Conservation (phyloP, 2,888 invertebrate genomes). For the Drosophila nr. perissopoda region DNA sequence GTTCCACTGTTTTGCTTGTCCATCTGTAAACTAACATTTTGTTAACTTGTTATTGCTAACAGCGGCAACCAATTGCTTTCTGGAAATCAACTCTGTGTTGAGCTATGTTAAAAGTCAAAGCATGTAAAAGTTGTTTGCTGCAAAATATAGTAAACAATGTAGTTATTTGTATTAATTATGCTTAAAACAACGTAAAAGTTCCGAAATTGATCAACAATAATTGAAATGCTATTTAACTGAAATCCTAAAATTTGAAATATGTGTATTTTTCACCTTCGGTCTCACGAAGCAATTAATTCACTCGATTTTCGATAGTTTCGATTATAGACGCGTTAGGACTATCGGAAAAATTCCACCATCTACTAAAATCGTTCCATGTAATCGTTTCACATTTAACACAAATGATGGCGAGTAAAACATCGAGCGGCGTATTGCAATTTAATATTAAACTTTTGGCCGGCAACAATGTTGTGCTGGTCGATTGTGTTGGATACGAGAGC, state of each 20-base stretch:
- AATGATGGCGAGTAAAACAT: conserved; percentile 33
- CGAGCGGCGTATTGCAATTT: conserved; percentile 40
- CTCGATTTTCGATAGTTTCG: background rate
- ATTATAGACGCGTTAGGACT: background rate
- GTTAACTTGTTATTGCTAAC: background rate
- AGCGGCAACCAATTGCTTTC: background rate
- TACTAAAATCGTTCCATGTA: background rate
- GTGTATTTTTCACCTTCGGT: background rate
- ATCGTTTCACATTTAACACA: no score
- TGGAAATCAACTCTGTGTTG: background rate
- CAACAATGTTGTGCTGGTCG: conserved; percentile 75
- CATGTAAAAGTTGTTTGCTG: background rate
- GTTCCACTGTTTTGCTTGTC: conserved; percentile 11
- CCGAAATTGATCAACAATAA: background rate
- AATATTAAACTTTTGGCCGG: conserved; percentile 76
- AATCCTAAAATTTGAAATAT: background rate
- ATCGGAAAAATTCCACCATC: background rate
- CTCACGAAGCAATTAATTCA: background rate
- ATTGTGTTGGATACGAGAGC: conserved; percentile 71
- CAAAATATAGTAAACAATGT: background rate
- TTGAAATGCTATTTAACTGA: background rate
- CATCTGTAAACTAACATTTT: conserved; percentile 26
- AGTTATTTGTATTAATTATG: background rate
- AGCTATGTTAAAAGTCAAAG: background rate
- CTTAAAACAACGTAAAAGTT: background rate